A percentile compares a stretch with the other conserved stretches of the same genome.
phyloP scores from a whole-genome alignment of 1,140 invertebrate species.

The Apis florea region DNA sequence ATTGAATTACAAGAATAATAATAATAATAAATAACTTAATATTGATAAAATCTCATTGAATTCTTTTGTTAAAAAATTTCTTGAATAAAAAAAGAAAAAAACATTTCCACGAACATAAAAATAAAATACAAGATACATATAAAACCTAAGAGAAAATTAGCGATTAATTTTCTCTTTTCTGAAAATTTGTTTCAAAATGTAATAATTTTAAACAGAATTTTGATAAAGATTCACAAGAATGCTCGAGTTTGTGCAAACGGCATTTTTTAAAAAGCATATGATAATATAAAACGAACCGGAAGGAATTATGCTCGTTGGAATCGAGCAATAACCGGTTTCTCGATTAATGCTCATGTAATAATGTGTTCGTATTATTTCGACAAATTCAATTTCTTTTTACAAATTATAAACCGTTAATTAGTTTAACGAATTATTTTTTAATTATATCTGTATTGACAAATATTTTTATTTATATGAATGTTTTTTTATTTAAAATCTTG shows the following conservation, averaged over 20 bases:
- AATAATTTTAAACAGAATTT: neutral
- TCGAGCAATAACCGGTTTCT: constrained; percentile 41
- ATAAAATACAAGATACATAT: no score
- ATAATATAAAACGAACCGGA: constrained; percentile 35
- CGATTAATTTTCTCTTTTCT: neutral
- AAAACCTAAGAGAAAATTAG: no score
- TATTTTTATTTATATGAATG: no score
- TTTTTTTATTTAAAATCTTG: no score
- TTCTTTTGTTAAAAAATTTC: neutral
- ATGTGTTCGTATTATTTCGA: neutral
- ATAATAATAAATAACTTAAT: no score
- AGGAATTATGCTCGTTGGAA: constrained; percentile 49
- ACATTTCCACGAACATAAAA: no score
- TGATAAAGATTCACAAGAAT: constrained; percentile 1
- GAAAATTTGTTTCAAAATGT: neutral
- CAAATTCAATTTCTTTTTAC: no score
- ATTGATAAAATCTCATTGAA: neutral
- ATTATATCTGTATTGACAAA: no score
- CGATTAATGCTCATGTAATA: constrained; percentile 13
- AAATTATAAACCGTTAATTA: neutral
- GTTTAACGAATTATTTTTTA: no score
- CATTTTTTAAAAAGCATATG: constrained; percentile 32
- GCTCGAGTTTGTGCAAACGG: constrained; percentile 7
- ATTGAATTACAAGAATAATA: no score
- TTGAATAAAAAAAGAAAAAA: no score